A percentile compares a stretch with the other conserved stretches of the same genome.
Evolutionary conservation across 2,797 vertebrate genomes (phyloP).

Genomic region (Stomatorhinus walkeri): DNA sequence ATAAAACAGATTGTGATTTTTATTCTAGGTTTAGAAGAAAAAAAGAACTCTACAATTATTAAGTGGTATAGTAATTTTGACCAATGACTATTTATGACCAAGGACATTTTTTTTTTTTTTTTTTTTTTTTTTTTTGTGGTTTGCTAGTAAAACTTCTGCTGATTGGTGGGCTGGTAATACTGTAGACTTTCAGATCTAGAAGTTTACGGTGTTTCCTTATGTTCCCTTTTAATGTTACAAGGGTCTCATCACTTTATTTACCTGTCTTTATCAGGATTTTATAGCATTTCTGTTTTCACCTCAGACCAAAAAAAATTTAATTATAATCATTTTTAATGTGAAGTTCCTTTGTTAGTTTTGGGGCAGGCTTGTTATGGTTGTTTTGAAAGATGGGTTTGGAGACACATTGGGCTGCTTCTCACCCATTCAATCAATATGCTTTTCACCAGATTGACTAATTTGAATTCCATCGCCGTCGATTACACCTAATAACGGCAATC

Average conservation of each 20-base stretch:
- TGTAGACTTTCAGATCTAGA: slow-evolving; percentile 51
- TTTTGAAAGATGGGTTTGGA: slow-evolving; percentile 50
- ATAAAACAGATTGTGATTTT: slow-evolving; percentile 62
- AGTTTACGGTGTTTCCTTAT: slow-evolving; percentile 47
- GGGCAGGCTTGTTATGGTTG: slow-evolving; percentile 59
- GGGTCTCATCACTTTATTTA: slow-evolving; percentile 65
- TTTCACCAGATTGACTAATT: background rate
- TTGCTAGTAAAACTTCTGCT: slow-evolving; percentile 65
- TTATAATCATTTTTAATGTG: slow-evolving; percentile 64
- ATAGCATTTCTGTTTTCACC: slow-evolving; percentile 62
- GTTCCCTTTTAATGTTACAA: slow-evolving; percentile 48
- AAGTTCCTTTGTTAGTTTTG: slow-evolving; percentile 57
- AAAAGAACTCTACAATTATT: slow-evolving; percentile 50
- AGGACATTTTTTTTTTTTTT: slow-evolving; percentile 29
- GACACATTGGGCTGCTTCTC: slow-evolving; percentile 56
- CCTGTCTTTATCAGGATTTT: slow-evolving; percentile 59
- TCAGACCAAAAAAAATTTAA: slow-evolving; percentile 79
- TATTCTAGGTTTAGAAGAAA: slow-evolving; percentile 53
- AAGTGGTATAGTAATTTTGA: slow-evolving; percentile 45
- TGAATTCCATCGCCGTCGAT: background rate
- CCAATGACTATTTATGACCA: slow-evolving; percentile 54
- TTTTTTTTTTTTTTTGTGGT: slow-evolving; percentile 31
- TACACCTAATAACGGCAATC: background rate
- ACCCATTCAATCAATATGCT: slow-evolving; percentile 34
- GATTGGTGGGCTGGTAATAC: slow-evolving; percentile 61